phyloP scores from a whole-genome alignment of 2,888 invertebrate genomes.

The Drosophila meridionalis region DNA sequence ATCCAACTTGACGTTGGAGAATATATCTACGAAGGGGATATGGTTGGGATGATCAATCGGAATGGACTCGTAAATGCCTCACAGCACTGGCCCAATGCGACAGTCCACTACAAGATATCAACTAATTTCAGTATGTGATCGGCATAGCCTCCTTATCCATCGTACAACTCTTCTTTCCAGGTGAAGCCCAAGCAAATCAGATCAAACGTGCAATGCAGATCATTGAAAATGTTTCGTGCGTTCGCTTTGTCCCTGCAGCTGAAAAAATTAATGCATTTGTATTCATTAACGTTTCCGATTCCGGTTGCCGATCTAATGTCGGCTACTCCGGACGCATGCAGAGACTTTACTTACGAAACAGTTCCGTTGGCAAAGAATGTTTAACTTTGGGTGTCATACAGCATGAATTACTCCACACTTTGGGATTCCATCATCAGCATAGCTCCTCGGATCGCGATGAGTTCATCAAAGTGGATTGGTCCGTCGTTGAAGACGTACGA shows the following conservation, averaged over 20 bases:
- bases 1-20: background rate
- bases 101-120: background rate
- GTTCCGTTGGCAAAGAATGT: slow-evolving; percentile 1
- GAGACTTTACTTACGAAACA: too few relatives aligned
- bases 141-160: too few relatives aligned
- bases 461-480: slow-evolving; percentile 84
- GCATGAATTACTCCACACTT: slow-evolving; percentile 91
- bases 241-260: background rate
- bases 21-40: slow-evolving; percentile 1
- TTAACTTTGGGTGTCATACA: slow-evolving; percentile 86
- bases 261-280: background rate
- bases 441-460: slow-evolving; percentile 87
- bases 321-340: too few relatives aligned
- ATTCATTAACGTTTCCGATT: fast-evolving
- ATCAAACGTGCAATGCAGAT: background rate
- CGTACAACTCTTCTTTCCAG: background rate
- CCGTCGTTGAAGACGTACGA: too few relatives aligned
- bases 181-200: background rate
- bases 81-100: slow-evolving; percentile 1
- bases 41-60: background rate
- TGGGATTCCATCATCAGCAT: slow-evolving; percentile 92
- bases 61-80: background rate
- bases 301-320: background rate
- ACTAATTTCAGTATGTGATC: background rate
- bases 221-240: background rate